Evolutionary conservation across 2,888 invertebrate genomes (phyloP).

Genomic region (Boloria euphrosyne): DNA sequence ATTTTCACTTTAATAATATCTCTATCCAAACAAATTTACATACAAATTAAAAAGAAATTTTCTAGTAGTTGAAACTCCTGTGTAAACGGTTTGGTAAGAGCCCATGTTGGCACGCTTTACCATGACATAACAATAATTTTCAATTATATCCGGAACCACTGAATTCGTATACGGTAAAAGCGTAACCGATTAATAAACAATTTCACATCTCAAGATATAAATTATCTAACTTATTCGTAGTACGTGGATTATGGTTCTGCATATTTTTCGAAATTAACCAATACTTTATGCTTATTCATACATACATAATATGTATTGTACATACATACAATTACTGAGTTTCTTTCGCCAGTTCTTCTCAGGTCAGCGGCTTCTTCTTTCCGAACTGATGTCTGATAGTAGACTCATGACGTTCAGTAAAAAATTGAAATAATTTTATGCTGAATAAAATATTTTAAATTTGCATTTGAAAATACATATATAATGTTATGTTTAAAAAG

Average conservation of each 20-base stretch:
- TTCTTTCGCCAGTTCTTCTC: no score
- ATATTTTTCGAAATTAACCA: no score
- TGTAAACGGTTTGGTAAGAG: slow-evolving; percentile 22
- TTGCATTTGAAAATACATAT: no score
- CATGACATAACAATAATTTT: slow-evolving; percentile 40
- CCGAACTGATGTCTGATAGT: no score
- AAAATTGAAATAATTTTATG: no score
- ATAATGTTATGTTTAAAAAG: no score
- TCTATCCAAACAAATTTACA: slow-evolving; percentile 9
- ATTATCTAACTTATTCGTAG: neutral
- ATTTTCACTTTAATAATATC: neutral
- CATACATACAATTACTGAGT: no score
- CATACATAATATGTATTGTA: no score
- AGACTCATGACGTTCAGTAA: no score
- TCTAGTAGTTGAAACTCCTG: slow-evolving; percentile 24
- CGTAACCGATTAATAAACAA: slow-evolving; percentile 30
- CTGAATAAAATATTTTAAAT: no score
- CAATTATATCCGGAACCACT: slow-evolving; percentile 33
- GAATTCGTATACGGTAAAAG: slow-evolving; percentile 43
- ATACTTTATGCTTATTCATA: no score
- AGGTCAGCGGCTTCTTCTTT: no score
- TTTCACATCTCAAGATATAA: slow-evolving; percentile 2
- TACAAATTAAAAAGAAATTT: slow-evolving; percentile 1
- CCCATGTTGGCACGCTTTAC: slow-evolving; percentile 19
- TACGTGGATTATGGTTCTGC: neutral